Conservation (phyloP, 2,888 invertebrate species). For the Zygaena filipendulae region DNA sequence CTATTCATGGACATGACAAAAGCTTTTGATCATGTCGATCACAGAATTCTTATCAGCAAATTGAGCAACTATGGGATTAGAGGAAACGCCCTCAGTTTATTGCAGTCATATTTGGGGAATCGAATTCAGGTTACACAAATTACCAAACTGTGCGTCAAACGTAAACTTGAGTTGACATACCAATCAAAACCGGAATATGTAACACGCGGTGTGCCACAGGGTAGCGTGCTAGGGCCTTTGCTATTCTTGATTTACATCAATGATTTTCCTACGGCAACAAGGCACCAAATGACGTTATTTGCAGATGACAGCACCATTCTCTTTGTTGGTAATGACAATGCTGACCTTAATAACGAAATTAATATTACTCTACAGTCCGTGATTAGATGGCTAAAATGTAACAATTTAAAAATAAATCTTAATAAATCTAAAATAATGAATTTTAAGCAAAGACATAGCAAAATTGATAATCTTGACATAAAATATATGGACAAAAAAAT, state of each 20-base stretch:
- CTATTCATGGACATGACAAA: conserved; percentile 16
- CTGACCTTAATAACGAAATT: conserved; percentile 1
- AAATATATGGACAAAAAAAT: too few species aligned
- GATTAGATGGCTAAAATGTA: conserved; percentile 8
- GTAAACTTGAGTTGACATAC: conserved; percentile 4
- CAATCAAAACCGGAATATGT: conserved; percentile 1
- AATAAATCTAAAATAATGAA: conserved; percentile 7
- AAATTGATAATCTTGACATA: too few species aligned
- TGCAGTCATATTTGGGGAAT: conserved; percentile 11
- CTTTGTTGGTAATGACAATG: neutral
- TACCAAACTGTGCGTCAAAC: conserved; percentile 1
- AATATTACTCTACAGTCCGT: conserved; percentile 2
- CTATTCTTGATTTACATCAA: conserved; percentile 7
- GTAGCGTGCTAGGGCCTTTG: conserved; percentile 8
- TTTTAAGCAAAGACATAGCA: too few species aligned
- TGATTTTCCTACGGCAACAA: conserved; percentile 4
- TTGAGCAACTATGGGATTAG: conserved; percentile 4
- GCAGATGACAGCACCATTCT: conserved; percentile 11
- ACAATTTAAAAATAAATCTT: conserved; percentile 10
- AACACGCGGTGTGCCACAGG: conserved; percentile 10
- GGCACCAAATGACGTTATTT: conserved; percentile 8
- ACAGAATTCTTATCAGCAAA: conserved; percentile 10
- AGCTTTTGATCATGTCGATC: conserved; percentile 15
- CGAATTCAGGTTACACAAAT: conserved; percentile 10
- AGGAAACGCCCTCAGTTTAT: conserved; percentile 5